Percentiles rank a stretch among this genome's conserved stretches.
Conservation (phyloP, 2,888 invertebrate species). For the Panopea generosa region DNA sequence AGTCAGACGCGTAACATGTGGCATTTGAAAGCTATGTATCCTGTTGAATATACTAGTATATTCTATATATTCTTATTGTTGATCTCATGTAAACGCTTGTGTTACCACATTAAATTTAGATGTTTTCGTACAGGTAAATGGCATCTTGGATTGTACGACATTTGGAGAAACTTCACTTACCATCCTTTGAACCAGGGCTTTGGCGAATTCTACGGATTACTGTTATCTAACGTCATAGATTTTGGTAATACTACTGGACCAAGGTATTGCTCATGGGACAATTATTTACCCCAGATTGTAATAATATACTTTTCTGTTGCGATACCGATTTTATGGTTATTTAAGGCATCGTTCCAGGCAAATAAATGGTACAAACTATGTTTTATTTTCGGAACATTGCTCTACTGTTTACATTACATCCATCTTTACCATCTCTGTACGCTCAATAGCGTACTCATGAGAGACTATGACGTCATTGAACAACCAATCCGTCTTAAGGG, state of each 20-base stretch:
- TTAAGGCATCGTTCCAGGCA: neutral
- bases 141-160: conserved; percentile 87
- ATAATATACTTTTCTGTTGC: neutral
- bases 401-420: too few relatives aligned
- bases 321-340: neutral
- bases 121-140: conserved; percentile 86
- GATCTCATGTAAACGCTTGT: too few relatives aligned
- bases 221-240: conserved; percentile 81
- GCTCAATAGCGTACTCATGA: conserved; percentile 74
- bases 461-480: conserved; percentile 85
- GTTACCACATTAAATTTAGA: too few relatives aligned
- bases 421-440: neutral
- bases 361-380: neutral
- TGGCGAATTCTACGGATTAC: conserved; percentile 84
- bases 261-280: too few relatives aligned
- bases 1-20: too few relatives aligned
- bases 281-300: too few relatives aligned
- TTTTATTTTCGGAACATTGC: conserved; percentile 6
- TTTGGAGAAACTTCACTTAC: conserved; percentile 78
- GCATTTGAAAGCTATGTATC: too few relatives aligned
- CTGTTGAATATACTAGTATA: too few relatives aligned
- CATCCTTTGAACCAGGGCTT: conserved; percentile 85
- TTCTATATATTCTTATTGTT: too few relatives aligned
- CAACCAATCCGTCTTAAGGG: conserved; percentile 85
- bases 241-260: too few relatives aligned